Conservation (phyloP, 2,113 vertebrate genomes). For the Lycaon pictus region DNA sequence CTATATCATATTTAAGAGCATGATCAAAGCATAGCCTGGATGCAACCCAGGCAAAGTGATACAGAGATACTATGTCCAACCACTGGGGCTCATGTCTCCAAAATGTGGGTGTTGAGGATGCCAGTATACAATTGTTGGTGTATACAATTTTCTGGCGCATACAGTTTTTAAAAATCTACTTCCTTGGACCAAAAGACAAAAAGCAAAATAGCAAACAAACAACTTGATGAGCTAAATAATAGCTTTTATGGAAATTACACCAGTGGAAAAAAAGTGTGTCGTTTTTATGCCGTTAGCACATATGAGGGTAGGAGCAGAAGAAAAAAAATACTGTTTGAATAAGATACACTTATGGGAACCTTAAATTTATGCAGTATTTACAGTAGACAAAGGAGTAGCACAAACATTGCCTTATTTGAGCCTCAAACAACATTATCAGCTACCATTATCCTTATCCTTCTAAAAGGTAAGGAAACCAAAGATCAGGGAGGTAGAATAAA, state of each 20-base stretch:
- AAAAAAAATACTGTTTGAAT: slow-evolving; percentile 11
- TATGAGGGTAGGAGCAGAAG: not conserved
- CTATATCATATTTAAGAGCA: not conserved
- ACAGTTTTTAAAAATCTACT: not conserved
- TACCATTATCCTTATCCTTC: not conserved
- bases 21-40: not conserved
- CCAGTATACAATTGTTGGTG: too few species aligned
- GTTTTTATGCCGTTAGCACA: not conserved
- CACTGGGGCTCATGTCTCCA: not conserved
- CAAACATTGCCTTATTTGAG: not conserved
- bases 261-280: not conserved
- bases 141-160: not conserved
- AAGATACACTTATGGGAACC: not conserved
- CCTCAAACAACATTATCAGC: not conserved
- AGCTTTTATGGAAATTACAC: not conserved
- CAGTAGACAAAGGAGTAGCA: not conserved
- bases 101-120: not conserved
- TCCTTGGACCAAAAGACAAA: not conserved
- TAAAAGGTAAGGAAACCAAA: not conserved
- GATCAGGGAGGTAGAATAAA: not conserved
- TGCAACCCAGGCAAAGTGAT: not conserved
- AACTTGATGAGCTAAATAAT: not conserved
- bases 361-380: not conserved
- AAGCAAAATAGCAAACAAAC: not conserved
- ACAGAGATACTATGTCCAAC: not conserved